Evolutionary conservation across 2,797 vertebrate genomes (phyloP).

Genomic region (Sebastes melanostomus): DNA sequence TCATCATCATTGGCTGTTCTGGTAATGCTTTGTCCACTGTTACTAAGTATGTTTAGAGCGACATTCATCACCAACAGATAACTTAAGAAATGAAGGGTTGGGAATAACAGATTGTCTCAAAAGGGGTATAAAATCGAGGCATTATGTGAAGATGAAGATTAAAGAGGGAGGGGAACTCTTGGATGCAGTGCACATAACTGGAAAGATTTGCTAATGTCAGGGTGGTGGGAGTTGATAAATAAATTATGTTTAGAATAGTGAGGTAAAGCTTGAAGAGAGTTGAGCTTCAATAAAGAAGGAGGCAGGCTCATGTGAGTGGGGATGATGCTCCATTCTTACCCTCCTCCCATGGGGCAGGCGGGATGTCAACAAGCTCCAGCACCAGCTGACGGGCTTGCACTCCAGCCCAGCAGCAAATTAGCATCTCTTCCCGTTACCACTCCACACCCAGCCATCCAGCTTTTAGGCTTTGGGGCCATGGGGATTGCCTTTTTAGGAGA

Average conservation of each 20-base stretch:
- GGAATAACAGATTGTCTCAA: not conserved
- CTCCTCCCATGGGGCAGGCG: constrained; percentile 40
- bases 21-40: constrained; percentile 38
- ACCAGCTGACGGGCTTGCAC: constrained; percentile 70
- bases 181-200: not conserved
- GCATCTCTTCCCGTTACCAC: constrained; percentile 53
- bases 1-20: constrained; percentile 43
- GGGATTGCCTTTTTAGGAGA: constrained; percentile 87
- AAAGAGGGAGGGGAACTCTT: not conserved
- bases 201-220: not conserved
- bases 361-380: constrained; percentile 57
- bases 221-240: constrained; percentile 14
- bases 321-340: constrained; percentile 62
- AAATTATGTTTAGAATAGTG: constrained; percentile 36
- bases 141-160: not conserved
- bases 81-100: not conserved
- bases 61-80: not conserved
- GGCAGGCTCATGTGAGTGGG: not conserved
- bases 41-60: not conserved
- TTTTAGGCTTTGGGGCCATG: constrained; percentile 49
- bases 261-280: not conserved
- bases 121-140: not conserved
- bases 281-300: not conserved
- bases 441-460: constrained; percentile 49
- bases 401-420: constrained; percentile 53